phyloP scores from a whole-genome alignment of 53 echinoderm and acorn worm genomes.

The Paracentrotus lividus region DNA sequence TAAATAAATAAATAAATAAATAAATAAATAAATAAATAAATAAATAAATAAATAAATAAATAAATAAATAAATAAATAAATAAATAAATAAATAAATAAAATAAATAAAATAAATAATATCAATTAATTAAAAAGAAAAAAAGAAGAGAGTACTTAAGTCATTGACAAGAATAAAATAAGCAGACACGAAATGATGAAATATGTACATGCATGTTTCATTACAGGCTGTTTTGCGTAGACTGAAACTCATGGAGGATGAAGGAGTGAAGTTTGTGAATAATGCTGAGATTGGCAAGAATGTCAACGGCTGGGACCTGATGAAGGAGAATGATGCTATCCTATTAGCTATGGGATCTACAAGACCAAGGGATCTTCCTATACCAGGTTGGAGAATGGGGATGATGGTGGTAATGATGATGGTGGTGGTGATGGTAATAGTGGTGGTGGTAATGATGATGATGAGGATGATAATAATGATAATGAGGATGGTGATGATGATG shows the following conservation, averaged over 20 bases:
- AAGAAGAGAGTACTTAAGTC: no score
- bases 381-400: conserved; percentile 75
- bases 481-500: conserved; percentile 25
- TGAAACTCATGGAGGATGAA: conserved; percentile 91
- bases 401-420: not conserved
- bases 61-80: no score
- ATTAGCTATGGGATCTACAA: conserved; percentile 90
- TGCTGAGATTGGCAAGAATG: conserved; percentile 79
- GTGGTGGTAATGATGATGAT: conserved; percentile 36
- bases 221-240: conserved; percentile 92
- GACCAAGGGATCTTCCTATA: conserved; percentile 93
- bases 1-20: no score
- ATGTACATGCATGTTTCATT: no score
- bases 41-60: no score
- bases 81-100: no score
- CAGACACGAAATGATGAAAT: no score
- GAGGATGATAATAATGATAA: not conserved
- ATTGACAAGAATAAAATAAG: no score
- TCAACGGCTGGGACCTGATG: conserved; percentile 80
- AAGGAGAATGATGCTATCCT: conserved; percentile 91
- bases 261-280: conserved; percentile 89
- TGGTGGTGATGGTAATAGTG: not conserved
- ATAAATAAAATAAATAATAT: no score
- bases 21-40: no score
- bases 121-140: no score